These are phyloP conservation scores for Myopa tessellatipennis DNA, from an alignment of 2,888 invertebrate species.

Conservation along the genomic window DNA sequence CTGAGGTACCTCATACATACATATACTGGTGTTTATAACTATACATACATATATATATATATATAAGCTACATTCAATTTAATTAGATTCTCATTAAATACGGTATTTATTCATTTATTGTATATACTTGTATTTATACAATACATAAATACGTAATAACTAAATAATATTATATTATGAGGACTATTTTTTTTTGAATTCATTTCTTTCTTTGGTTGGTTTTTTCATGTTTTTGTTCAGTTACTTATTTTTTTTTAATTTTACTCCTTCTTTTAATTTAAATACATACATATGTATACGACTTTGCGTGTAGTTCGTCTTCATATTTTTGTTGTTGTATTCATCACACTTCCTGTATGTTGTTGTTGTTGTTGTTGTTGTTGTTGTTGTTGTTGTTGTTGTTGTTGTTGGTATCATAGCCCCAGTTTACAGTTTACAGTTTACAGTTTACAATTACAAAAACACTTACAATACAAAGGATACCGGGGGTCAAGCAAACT, in stretches of 20 bases:
- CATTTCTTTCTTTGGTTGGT: neutral
- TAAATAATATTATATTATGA: too few relatives aligned
- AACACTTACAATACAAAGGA: conserved; percentile 1
- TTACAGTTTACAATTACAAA: conserved; percentile 30
- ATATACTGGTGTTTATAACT: neutral
- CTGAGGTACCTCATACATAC: too few relatives aligned
- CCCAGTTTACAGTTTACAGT: conserved; percentile 29
- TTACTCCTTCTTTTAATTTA: conserved; percentile 8
- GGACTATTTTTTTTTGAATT: too few relatives aligned
- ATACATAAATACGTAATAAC: neutral
- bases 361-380: neutral
- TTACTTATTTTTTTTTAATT: neutral
- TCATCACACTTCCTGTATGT: conserved; percentile 26
- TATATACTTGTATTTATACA: conserved; percentile 13
- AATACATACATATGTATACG: too few relatives aligned
- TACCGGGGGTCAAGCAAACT: too few relatives aligned
- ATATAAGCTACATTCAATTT: conserved; percentile 32
- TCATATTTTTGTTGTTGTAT: neutral
- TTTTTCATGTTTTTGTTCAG: neutral
- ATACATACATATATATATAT: neutral
- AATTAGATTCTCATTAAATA: conserved; percentile 12
- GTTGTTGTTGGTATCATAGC: neutral
- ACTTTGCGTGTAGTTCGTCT: too few relatives aligned
- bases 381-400: neutral
- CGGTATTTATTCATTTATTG: conserved; percentile 12